A percentile compares a stretch with the other conserved stretches of the same genome.
These are phyloP conservation scores for Hydractinia symbiolongicarpus DNA, from an alignment of 30 jellyfish, hydroid and myxozoan species.

Conservation along the genomic window DNA sequence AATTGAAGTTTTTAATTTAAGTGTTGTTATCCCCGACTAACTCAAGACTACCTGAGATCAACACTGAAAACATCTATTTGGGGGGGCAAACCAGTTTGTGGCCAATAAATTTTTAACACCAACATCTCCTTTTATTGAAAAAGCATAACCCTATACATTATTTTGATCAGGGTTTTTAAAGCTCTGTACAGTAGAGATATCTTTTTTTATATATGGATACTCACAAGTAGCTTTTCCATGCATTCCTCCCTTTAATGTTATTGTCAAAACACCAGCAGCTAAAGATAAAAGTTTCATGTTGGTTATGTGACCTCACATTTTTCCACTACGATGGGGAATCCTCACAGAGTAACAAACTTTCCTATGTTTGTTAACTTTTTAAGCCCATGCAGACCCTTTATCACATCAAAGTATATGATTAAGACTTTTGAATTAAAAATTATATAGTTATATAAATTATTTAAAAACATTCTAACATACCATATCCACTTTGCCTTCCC, in stretches of 20 bases:
- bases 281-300: neutral
- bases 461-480: slow-evolving; percentile 28
- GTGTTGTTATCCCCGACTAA: too few species aligned
- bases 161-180: neutral
- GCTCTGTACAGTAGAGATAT: neutral
- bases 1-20: too few species aligned
- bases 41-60: too few species aligned
- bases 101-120: neutral
- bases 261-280: slow-evolving; percentile 63
- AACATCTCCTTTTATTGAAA: neutral
- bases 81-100: neutral
- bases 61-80: too few species aligned
- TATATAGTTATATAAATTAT: neutral
- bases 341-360: too few species aligned
- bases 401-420: neutral
- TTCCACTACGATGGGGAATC: too few species aligned
- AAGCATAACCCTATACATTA: neutral
- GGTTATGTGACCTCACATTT: too few species aligned
- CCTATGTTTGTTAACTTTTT: too few species aligned
- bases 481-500: slow-evolving; percentile 93
- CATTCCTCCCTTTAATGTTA: slow-evolving; percentile 52
- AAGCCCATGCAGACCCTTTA: neutral
- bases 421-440: neutral
- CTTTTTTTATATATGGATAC: neutral
- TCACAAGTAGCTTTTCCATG: slow-evolving; percentile 49